Percentiles rank a stretch among this genome's conserved stretches.
Conservation (phyloP, 2,113 vertebrate species). For the Melanostigma gelatinosum region DNA sequence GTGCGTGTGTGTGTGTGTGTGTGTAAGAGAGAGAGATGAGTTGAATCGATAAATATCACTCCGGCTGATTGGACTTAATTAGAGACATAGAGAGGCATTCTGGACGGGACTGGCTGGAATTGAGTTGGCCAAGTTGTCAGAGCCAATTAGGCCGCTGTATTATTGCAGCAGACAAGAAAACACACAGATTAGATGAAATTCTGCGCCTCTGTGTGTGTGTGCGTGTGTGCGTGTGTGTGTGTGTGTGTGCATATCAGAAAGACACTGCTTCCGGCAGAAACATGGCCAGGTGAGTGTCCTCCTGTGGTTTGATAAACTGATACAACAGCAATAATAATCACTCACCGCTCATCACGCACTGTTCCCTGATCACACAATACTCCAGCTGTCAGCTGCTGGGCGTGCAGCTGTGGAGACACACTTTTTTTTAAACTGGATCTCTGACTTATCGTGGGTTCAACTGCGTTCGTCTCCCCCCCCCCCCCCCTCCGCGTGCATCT, state of each 20-base stretch:
- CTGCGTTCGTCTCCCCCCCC: constrained; percentile 4
- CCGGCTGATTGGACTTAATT: constrained; percentile 82
- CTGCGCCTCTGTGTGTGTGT: constrained; percentile 33
- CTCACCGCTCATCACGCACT: constrained; percentile 44
- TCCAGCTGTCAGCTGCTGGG: constrained; percentile 83
- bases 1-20: not conserved
- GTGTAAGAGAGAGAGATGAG: constrained; percentile 39
- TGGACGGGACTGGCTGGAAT: constrained; percentile 77
- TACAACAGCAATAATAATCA: constrained; percentile 56
- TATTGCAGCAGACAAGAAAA: constrained; percentile 74
- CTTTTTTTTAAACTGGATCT: constrained; percentile 33
- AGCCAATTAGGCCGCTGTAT: constrained; percentile 79
- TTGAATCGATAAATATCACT: constrained; percentile 85
- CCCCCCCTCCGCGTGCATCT: constrained; percentile 13
- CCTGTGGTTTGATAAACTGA: constrained; percentile 63
- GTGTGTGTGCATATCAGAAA: constrained; percentile 23
- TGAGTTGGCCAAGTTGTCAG: constrained; percentile 77
- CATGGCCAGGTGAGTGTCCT: constrained; percentile 62
- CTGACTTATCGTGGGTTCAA: constrained; percentile 46
- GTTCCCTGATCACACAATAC: constrained; percentile 9
- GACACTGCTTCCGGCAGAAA: constrained; percentile 47
- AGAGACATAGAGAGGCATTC: constrained; percentile 78
- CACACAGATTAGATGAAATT: constrained; percentile 76
- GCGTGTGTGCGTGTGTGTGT: constrained; percentile 20
- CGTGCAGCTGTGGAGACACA: constrained; percentile 68